Evolutionary conservation across 2,797 vertebrate genomes (phyloP), one percentile per base, ranked within the genome.

Genomic region (Leptatherina wallacei): DNA sequence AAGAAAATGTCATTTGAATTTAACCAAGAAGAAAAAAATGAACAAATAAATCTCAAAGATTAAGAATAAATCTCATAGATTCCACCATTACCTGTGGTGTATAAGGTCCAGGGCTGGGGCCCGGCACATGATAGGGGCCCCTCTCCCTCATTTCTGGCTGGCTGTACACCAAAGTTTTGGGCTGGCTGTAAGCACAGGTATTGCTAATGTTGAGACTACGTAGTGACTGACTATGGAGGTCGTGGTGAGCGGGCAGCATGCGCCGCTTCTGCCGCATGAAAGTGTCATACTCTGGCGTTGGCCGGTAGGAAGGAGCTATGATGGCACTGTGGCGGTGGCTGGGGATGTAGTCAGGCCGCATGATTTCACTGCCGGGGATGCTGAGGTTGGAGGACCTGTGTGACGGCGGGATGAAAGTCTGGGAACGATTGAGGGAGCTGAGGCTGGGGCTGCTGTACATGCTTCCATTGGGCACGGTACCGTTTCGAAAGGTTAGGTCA

Each of bases 281-380:
- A 0, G 96, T 96, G 30, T 99, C 97, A 0, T 99, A 99, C 68
- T 99, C 98, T 0, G 98, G 98, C 0, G 98, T 99, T 8, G 97
- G 98, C 75, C 98, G 89, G 81, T 99, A 99, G 6, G 98, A 99
- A 0, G 98, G 98, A 47, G 97, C 96, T 0, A 99, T 97, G 89
- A 98, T 97, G 84, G 97, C 96, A 0, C 97, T 98, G 59, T 99
- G 98, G 52, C 97, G 96, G 87, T 98, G 97, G 92, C 94, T 97
- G 29, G 97, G 97, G 86, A 98, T 96, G 70, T 97, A 98, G 90
- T 99, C 98, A 0, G 96, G 93, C 30, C 97, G 94, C 97, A 98
- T 98, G 86, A 98, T 95, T 88, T 99, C 97, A 0, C 96, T 98
- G 71, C 97, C 95, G 0, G 97, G 96, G 86, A 99, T 98, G 88